Evolutionary conservation across 1,140 invertebrate species (phyloP).

Genomic region (Periplaneta americana): DNA sequence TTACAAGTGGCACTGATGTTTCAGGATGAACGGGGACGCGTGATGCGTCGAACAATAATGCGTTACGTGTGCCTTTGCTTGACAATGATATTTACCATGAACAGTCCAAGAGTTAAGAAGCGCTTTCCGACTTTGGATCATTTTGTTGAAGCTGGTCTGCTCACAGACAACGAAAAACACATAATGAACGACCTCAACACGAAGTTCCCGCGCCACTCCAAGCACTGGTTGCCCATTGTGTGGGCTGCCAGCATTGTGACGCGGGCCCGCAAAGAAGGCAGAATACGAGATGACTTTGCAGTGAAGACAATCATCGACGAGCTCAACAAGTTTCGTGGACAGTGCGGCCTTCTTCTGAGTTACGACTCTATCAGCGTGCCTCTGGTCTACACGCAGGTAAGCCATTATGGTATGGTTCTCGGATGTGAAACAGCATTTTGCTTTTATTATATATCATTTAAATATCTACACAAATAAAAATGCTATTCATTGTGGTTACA

Average conservation of each 20-base stretch:
- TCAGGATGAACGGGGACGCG: conserved; percentile 74
- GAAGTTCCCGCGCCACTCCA: conserved; percentile 82
- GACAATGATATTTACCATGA: conserved; percentile 74
- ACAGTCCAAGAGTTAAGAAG: conserved; percentile 86
- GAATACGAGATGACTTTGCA: conserved; percentile 88
- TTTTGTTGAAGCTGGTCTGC: conserved; percentile 80
- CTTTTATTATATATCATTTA: too few relatives aligned
- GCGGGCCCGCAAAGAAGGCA: conserved; percentile 59
- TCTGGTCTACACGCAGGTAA: conserved; percentile 86
- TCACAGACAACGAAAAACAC: conserved; percentile 78
- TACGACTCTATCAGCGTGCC: conserved; percentile 92
- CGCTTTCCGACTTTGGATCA: conserved; percentile 86
- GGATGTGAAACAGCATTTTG: too few relatives aligned
- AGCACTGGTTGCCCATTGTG: conserved; percentile 92
- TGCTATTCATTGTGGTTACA: too few relatives aligned
- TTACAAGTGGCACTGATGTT: neutral
- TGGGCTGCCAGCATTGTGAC: conserved; percentile 90
- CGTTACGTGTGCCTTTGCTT: conserved; percentile 77
- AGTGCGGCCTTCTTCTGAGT: conserved; percentile 71
- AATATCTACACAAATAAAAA: too few relatives aligned
- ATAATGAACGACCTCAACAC: conserved; percentile 73
- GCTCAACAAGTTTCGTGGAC: conserved; percentile 79
- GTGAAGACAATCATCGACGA: conserved; percentile 88
- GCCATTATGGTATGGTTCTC: too few relatives aligned
- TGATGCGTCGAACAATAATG: conserved; percentile 83